Evolutionary conservation across 1,140 invertebrate species (phyloP).

Genomic region (Idris sp.): DNA sequence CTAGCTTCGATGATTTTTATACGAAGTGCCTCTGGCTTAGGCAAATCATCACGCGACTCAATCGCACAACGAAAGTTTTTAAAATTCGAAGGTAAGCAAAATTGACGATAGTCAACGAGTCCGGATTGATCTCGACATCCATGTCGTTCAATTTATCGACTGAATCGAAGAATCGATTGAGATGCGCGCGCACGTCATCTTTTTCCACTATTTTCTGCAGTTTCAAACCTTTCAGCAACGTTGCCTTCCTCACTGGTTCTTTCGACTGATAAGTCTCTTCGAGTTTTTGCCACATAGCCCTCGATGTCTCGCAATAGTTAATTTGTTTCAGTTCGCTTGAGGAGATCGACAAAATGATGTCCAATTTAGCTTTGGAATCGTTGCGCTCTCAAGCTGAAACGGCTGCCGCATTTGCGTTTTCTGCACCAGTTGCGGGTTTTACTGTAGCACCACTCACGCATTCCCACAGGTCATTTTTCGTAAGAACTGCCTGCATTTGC

Average conservation of each 20-base stretch:
- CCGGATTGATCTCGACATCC: slow-evolving; percentile 35
- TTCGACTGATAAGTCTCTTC: slow-evolving; percentile 31
- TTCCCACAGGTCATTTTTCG: slow-evolving; percentile 29
- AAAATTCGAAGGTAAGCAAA: slow-evolving; percentile 11
- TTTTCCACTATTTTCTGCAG: slow-evolving; percentile 17
- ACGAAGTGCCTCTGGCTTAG: too few species aligned
- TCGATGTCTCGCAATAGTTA: too few species aligned
- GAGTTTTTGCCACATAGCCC: slow-evolving; percentile 34
- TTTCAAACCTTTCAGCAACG: slow-evolving; percentile 16
- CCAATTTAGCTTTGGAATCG: slow-evolving; percentile 14
- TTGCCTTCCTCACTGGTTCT: slow-evolving; percentile 25
- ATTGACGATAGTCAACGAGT: slow-evolving; percentile 18
- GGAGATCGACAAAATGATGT: slow-evolving; percentile 15
- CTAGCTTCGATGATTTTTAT: too few species aligned
- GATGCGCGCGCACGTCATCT: slow-evolving; percentile 13
- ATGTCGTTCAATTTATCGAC: slow-evolving; percentile 39
- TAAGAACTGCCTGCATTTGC: slow-evolving; percentile 39
- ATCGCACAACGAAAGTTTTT: too few species aligned
- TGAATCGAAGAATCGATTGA: slow-evolving; percentile 12
- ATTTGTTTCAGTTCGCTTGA: slow-evolving; percentile 39
- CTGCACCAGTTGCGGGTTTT: background rate
- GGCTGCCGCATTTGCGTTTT: background rate
- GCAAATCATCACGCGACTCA: background rate
- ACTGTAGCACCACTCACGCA: slow-evolving; percentile 11
- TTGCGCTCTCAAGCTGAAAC: background rate